phyloP scores from a whole-genome alignment of 2,888 invertebrate species.

The Cerastoderma edule region DNA sequence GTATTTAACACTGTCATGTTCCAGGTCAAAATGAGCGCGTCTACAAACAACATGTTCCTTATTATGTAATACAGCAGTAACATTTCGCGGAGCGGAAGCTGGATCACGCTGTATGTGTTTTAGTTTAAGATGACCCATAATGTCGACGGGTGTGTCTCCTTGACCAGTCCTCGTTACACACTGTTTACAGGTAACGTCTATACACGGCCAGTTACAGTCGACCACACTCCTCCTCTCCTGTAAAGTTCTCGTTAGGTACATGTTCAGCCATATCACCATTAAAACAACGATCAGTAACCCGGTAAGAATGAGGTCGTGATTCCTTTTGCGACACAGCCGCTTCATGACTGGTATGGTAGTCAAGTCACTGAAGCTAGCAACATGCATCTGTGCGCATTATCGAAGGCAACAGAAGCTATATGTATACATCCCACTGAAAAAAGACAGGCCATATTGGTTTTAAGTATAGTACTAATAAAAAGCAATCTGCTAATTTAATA shows the following conservation, averaged over 20 bases:
- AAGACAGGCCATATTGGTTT: too few relatives aligned
- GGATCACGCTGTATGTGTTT: constrained; percentile 24
- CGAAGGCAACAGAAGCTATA: too few relatives aligned
- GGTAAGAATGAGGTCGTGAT: neutral
- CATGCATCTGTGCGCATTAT: neutral
- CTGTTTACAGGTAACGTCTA: constrained; percentile 23
- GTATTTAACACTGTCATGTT: constrained; percentile 69
- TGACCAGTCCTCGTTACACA: constrained; percentile 14
- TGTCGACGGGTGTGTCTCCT: constrained; percentile 29
- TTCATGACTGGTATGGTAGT: too few relatives aligned
- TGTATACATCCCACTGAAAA: too few relatives aligned
- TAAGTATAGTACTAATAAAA: too few relatives aligned
- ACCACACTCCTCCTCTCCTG: neutral
- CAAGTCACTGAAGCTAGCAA: too few relatives aligned
- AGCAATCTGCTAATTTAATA: too few relatives aligned
- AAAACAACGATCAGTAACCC: neutral
- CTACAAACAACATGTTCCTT: constrained; percentile 49
- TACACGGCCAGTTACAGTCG: constrained; percentile 41
- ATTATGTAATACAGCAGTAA: neutral
- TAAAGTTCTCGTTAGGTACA: constrained; percentile 11
- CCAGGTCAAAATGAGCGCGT: constrained; percentile 65
- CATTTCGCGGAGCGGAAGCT: neutral
- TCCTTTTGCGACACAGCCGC: neutral
- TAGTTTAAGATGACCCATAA: constrained; percentile 40
- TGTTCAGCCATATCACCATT: constrained; percentile 1